Evolutionary conservation across 2,888 invertebrate genomes (phyloP).

Genomic region (Brenthis hecate): DNA sequence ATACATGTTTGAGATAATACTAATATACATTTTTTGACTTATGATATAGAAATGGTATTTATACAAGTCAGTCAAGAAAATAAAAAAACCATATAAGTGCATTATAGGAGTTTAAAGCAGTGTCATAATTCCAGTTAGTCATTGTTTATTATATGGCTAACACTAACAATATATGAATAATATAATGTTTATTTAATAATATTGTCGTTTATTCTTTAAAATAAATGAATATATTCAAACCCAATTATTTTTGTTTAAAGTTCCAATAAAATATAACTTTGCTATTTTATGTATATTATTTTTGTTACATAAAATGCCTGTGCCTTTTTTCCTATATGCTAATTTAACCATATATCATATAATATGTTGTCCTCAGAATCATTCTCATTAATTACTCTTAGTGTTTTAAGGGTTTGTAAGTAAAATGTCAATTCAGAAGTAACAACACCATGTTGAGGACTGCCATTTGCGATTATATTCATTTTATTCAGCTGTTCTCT

Average conservation of each 20-base stretch:
- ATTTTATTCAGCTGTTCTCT: constrained; percentile 91
- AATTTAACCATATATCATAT: constrained; percentile 92
- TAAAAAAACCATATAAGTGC: neutral
- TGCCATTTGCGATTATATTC: constrained; percentile 97
- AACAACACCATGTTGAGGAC: constrained; percentile 97
- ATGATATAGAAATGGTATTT: constrained; percentile 4
- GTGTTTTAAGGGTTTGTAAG: constrained; percentile 91
- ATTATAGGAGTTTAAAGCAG: neutral
- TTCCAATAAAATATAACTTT: too few relatives aligned
- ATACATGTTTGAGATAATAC: constrained; percentile 30
- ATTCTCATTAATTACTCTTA: constrained; percentile 88
- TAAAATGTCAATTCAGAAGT: constrained; percentile 96
- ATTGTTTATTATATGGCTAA: too few relatives aligned
- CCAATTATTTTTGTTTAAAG: too few relatives aligned
- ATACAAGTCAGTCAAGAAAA: neutral
- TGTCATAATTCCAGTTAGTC: too few relatives aligned
- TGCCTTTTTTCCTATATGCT: constrained; percentile 35
- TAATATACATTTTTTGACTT: constrained; percentile 11
- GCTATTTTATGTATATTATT: too few relatives aligned
- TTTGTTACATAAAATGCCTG: too few relatives aligned
- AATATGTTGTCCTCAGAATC: constrained; percentile 89
- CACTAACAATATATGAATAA: too few relatives aligned
- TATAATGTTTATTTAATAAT: too few relatives aligned
- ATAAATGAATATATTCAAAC: too few relatives aligned
- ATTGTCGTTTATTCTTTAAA: too few relatives aligned